Base-by-base conservation (phyloP, 1,140 invertebrate genomes). In the Zaprionus ornatus region DNA sequence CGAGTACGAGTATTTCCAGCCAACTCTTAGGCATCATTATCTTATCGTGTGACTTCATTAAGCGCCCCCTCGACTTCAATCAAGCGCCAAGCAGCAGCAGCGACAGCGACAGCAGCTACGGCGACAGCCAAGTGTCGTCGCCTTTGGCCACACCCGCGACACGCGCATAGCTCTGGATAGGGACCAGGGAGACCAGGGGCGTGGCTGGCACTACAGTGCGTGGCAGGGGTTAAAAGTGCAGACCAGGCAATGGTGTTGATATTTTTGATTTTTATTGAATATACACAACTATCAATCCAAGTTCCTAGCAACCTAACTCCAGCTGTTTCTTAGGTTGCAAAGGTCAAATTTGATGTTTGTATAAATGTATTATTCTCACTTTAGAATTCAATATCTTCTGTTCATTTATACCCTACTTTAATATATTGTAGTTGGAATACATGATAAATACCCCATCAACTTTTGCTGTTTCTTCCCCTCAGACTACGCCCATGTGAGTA, bases 41-140 rank as follows among this genome's bases (percentile, higher is more conserved):
- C 73, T 76, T 76, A 79, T 76, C 67, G 67, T 62, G 77, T 45
- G 67, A 79, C 67, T 72, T 76, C 67, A 78, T 75, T 78, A 78
- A 75, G 76, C 72, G 67, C 66, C 72, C 42, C 48, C 21, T 67
- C 52, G 64, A 68, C 71, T 74, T 68, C 71, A 72, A 72, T 74
- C 71, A 74, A 68, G 65, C 59, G n/a, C 40, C 57, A 61, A 78
- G 64, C 64, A 35, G 19, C 71, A 59, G 40, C 66, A 42, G 9
- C 29, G 35, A 12, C 66, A 25, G 1, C 55, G 35, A 29, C 56
- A 37, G 19, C 59, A 48, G 29, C 69, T 19, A 23, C 70, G 21
- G 64, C 62, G 57, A 55, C 62, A 56, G 54, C 57, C 65, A 79
- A 79, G 57, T 79, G 73, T 79, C 74, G 63, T 79, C 74, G 72